phyloP scores from a whole-genome alignment of 2,888 invertebrate genomes.

The Lamellibrachia columna region DNA sequence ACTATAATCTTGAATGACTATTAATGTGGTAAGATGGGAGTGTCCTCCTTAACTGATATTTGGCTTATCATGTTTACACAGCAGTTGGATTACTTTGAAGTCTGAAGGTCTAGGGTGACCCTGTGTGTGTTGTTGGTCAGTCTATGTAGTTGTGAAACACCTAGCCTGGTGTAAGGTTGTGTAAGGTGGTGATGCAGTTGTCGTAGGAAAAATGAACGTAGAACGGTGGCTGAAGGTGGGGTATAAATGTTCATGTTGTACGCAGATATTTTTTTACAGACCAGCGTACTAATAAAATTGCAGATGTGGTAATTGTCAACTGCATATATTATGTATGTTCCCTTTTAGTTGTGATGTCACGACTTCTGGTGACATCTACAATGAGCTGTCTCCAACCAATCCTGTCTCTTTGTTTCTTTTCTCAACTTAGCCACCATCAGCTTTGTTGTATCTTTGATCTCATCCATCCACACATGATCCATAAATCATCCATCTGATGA shows the following conservation, averaged over 20 bases:
- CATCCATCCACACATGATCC: not conserved
- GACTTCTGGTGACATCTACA: not conserved
- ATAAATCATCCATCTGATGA: not conserved
- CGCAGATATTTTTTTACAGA: not conserved
- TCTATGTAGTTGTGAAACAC: constrained; percentile 4
- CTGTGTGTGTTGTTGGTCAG: not conserved
- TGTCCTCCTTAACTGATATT: not conserved
- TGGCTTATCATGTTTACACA: not conserved
- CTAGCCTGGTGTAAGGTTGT: not conserved
- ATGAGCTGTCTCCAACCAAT: not conserved
- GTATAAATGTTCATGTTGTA: not conserved
- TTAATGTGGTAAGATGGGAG: not conserved
- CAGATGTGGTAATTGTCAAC: not conserved
- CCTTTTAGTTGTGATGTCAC: not conserved
- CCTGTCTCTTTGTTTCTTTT: not conserved
- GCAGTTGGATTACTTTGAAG: constrained; percentile 12
- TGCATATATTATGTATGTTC: not conserved
- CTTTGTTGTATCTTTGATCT: not conserved
- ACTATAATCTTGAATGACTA: not conserved
- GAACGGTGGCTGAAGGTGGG: not conserved
- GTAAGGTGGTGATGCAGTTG: not conserved
- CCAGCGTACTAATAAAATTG: not conserved
- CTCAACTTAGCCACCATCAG: not conserved
- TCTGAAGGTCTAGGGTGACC: not conserved
- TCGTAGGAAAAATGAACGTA: not conserved